Evolutionary conservation across 2,113 vertebrate species (phyloP).

Genomic region (Syngnathus typhle): DNA sequence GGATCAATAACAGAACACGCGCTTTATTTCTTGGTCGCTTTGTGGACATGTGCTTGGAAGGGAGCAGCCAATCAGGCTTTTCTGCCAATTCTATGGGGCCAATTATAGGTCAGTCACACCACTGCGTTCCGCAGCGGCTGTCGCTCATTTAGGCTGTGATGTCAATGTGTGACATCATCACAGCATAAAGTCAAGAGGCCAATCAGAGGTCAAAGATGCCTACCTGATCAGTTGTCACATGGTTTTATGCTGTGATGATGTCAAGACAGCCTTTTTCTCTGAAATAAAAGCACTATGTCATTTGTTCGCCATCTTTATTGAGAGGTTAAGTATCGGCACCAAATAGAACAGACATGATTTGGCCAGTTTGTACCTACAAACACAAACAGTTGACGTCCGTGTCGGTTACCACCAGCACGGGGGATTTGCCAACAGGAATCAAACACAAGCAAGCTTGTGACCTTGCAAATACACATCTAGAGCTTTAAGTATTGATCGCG

Average conservation of each 20-base stretch:
- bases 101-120: not conserved
- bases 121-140: not conserved
- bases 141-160: not conserved
- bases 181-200: constrained; percentile 23
- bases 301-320: not conserved
- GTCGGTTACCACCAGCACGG: too few species aligned
- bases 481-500: too few species aligned
- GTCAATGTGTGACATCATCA: not conserved
- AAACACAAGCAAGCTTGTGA: too few species aligned
- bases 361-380: too few species aligned
- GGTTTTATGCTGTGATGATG: constrained; percentile 33
- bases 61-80: constrained; percentile 46
- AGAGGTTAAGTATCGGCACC: not conserved
- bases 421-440: too few species aligned
- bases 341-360: not conserved
- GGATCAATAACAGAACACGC: not conserved
- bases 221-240: not conserved
- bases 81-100: constrained; percentile 53
- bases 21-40: not conserved
- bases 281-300: constrained; percentile 57
- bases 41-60: not conserved
- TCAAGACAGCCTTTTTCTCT: constrained; percentile 58
- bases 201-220: constrained; percentile 26
- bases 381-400: too few species aligned
- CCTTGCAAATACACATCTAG: too few species aligned